These are phyloP conservation scores for Matsumurasca onukii DNA, from an alignment of 1,140 invertebrate genomes.

Conservation along the genomic window DNA sequence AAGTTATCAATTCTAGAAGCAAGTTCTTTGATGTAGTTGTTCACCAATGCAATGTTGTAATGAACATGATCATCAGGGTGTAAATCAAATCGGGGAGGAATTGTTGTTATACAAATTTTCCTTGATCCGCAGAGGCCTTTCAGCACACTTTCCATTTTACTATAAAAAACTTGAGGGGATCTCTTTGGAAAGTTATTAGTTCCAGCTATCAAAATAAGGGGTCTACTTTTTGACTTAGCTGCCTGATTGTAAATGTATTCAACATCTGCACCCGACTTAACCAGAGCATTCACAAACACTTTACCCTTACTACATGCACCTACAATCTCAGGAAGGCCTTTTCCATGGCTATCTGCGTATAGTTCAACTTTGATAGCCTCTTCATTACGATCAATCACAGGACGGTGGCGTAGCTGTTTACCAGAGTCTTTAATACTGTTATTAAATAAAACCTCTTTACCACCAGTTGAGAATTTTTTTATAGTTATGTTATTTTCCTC, in stretches of 20 bases:
- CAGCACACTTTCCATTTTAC: not conserved
- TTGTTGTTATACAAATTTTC: not conserved
- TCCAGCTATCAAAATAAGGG: not conserved
- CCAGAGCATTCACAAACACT: not conserved
- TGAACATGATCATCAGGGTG: not conserved
- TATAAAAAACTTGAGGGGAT: not conserved
- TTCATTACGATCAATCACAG: not conserved
- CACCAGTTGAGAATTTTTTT: too few species aligned
- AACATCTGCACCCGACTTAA: not conserved
- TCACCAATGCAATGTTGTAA: not conserved
- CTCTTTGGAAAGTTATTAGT: not conserved
- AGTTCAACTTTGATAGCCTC: not conserved
- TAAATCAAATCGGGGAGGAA: not conserved
- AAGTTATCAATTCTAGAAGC: not conserved
- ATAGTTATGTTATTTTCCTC: too few species aligned
- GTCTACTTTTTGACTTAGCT: not conserved
- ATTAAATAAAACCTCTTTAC: too few species aligned
- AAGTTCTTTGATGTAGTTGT: not conserved
- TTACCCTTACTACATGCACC: not conserved
- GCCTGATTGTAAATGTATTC: not conserved
- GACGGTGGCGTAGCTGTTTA: too few species aligned
- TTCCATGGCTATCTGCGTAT: not conserved
- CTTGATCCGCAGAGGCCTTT: not conserved
- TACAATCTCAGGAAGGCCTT: not conserved
- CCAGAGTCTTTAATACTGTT: too few species aligned